Conservation (phyloP, 2,113 vertebrate species). For the Anarrhichthys ocellatus region DNA sequence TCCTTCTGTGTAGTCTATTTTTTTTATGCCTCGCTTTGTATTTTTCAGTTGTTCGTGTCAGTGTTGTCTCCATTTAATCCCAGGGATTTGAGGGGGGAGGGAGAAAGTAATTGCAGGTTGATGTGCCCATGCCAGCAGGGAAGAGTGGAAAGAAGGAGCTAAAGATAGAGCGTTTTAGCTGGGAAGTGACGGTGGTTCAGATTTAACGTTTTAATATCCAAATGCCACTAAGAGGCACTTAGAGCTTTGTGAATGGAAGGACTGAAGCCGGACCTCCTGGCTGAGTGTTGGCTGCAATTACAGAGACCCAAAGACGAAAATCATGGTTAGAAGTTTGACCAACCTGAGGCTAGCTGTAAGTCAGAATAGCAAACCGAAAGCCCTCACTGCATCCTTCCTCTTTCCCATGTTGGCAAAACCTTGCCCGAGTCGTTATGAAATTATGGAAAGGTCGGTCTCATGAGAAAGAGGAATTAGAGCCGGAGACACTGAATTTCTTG, state of each 20-base stretch:
- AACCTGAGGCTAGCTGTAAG: constrained; percentile 49
- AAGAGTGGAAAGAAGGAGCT: constrained; percentile 67
- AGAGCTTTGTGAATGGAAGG: constrained; percentile 76
- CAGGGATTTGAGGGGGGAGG: constrained; percentile 48
- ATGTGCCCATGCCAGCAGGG: constrained; percentile 56
- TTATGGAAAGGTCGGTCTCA: constrained; percentile 41
- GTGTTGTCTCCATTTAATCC: constrained; percentile 33
- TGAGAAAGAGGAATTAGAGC: constrained; percentile 42
- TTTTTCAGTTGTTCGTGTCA: not conserved
- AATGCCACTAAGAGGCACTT: constrained; percentile 82
- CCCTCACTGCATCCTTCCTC: constrained; percentile 31
- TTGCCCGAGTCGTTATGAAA: constrained; percentile 47
- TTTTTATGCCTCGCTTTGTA: not conserved
- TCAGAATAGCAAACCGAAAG: constrained; percentile 67
- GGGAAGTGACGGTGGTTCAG: constrained; percentile 70
- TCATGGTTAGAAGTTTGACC: constrained; percentile 67
- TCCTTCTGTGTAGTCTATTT: not conserved
- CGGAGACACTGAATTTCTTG: constrained; percentile 26
- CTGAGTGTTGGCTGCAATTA: constrained; percentile 75
- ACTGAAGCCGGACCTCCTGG: constrained; percentile 68
- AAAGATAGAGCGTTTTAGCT: constrained; percentile 75
- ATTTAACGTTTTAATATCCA: constrained; percentile 82
- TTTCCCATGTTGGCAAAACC: constrained; percentile 29
- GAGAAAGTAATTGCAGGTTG: constrained; percentile 75
- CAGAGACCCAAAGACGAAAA: constrained; percentile 73